Evolutionary conservation across 2,113 vertebrate species (phyloP), one percentile per base, ranked within the genome.

Genomic region (Dicrurus megarhynchus): DNA sequence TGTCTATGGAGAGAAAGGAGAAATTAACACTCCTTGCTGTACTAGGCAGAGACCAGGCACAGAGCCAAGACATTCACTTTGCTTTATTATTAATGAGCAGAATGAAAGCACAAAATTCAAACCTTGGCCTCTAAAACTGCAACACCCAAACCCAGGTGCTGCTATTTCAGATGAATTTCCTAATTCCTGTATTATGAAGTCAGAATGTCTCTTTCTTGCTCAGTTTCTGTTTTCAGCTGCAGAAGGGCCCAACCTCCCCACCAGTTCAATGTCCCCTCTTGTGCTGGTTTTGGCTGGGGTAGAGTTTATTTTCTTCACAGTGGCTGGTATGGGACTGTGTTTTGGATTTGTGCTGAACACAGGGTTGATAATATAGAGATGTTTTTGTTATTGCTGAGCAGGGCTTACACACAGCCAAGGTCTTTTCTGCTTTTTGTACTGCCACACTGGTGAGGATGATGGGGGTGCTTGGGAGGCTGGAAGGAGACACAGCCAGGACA

Each of bases 1-100:
- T 65, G 99, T 98, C 99, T 99, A 89, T 0, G 6, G 47, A 92
- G 64, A 92, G 71, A 86, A 69, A 39, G 55, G 86, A 76, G 30
- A 56, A 71, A 80, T 63, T 57, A 90, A 13, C 35, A n/a, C 18
- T 59, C 33, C 14, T 37, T 70, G 23, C 8, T 79, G 23, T 30
- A 57, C n/a, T 61, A 60, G 35, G 79, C 78, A 91, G 32, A 87
- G 91, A 85, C 5, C 7, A 69, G 26, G 33, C 46, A 65, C 26
- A 41, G 6, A 57, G 16, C 52, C 35, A 80, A 59, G 13, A 47
- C 9, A 26, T 37, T 32, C 52, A 20, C 21, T 92, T 59, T 84
- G 49, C n/a, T 56, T 2, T 49, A 76, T 57, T 60, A 65, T 24
- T 76, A 89, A 55, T 47, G 15, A 46, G 68, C 7, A 71, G 16